phyloP scores from a whole-genome alignment of 1,140 invertebrate species.

The Sinella curviseta region DNA sequence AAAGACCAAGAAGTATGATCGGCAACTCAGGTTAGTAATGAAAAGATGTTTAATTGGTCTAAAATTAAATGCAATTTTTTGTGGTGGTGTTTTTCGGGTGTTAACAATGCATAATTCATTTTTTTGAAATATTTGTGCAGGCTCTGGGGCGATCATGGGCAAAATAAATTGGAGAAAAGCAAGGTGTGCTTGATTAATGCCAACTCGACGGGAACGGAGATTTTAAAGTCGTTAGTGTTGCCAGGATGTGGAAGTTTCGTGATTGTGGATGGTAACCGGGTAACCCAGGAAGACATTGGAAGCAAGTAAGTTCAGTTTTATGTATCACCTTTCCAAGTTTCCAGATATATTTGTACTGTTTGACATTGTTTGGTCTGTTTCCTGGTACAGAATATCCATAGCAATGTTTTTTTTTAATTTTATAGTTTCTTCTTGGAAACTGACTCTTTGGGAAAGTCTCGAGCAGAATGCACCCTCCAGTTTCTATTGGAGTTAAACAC shows the following conservation, averaged over 20 bases:
- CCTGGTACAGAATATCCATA: neutral
- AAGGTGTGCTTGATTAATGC: constrained; percentile 94
- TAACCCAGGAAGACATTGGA: constrained; percentile 86
- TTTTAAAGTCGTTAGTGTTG: constrained; percentile 88
- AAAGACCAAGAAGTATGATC: constrained; percentile 80
- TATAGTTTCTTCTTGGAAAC: constrained; percentile 82
- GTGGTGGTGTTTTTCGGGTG: neutral
- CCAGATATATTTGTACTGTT: too few species aligned
- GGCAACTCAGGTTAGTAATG: constrained; percentile 71
- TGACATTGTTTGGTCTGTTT: too few species aligned
- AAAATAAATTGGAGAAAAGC: constrained; percentile 78
- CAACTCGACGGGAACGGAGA: constrained; percentile 90
- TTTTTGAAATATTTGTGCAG: constrained; percentile 56
- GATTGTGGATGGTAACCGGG: constrained; percentile 85
- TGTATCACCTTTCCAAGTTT: too few species aligned
- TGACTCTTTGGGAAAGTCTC: constrained; percentile 74
- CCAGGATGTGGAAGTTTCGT: constrained; percentile 96
- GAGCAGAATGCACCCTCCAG: constrained; percentile 79
- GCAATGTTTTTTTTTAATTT: too few species aligned
- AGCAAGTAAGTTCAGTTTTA: constrained; percentile 75
- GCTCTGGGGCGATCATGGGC: constrained; percentile 97
- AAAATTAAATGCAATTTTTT: too few species aligned
- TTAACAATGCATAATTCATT: neutral
- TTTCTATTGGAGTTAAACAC: constrained; percentile 87
- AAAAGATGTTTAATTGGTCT: constrained; percentile 16